A percentile compares a stretch with the other conserved stretches of the same genome.
These are phyloP conservation scores for Pseudopipra pipra DNA, from an alignment of 2,113 vertebrate genomes.

Conservation along the genomic window DNA sequence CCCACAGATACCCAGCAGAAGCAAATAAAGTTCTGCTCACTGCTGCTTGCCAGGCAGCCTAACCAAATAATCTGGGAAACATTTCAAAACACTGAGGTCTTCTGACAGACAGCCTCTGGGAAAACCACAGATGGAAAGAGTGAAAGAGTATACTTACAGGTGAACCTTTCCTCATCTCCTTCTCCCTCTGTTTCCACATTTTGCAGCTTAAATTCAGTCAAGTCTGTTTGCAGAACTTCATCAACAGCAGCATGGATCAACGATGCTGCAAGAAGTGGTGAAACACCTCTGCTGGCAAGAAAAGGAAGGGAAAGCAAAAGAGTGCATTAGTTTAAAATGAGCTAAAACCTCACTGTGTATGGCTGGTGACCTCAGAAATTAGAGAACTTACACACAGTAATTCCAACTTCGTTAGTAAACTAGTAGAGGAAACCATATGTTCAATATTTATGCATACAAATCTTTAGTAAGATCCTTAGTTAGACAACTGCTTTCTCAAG, in stretches of 20 bases:
- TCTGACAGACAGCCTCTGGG: background rate
- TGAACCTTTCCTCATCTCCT: slow-evolving; percentile 17
- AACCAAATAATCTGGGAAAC: slow-evolving; percentile 5
- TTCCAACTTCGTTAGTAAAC: background rate
- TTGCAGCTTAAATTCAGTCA: slow-evolving; percentile 74
- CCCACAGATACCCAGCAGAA: background rate
- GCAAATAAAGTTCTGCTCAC: background rate
- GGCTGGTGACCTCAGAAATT: background rate
- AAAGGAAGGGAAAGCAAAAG: background rate
- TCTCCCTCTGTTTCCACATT: slow-evolving; percentile 52
- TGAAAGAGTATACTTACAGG: slow-evolving; percentile 68
- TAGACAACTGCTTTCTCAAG: slow-evolving; percentile 7
- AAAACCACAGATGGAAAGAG: background rate
- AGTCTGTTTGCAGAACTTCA: slow-evolving; percentile 76
- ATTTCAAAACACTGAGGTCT: background rate
- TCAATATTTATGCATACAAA: slow-evolving; percentile 29
- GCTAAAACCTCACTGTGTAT: background rate
- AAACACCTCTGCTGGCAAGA: slow-evolving; percentile 70
- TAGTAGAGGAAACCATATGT: slow-evolving; percentile 3
- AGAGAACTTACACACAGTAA: background rate
- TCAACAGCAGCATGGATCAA: slow-evolving; percentile 76
- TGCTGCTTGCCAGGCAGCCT: background rate
- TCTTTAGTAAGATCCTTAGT: background rate
- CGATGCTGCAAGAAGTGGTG: slow-evolving; percentile 68
- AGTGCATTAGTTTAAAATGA: background rate